Conservation (phyloP, 2,797 vertebrate genomes). For the Crax fasciolata region DNA sequence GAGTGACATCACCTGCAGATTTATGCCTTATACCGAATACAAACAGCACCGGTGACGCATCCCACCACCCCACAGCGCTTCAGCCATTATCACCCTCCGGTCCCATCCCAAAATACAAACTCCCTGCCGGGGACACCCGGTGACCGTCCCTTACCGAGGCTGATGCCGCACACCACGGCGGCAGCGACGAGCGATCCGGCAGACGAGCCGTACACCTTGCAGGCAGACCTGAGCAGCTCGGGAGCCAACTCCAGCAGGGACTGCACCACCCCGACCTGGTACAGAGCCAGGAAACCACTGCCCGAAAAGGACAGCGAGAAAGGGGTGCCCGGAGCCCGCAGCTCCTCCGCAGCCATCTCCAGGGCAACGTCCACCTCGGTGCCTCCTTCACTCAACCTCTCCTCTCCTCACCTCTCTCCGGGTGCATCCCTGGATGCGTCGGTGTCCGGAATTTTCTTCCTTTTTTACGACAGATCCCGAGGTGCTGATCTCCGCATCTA, state of each 20-base stretch:
- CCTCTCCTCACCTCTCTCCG: neutral
- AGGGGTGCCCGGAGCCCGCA: conserved; percentile 58
- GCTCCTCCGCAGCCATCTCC: conserved; percentile 31
- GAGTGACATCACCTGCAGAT: accelerated
- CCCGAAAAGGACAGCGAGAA: conserved; percentile 90
- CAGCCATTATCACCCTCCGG: neutral
- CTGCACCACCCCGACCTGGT: conserved; percentile 91
- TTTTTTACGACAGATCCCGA: neutral
- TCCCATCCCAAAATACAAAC: neutral
- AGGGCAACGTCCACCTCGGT: accelerated
- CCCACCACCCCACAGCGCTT: neutral
- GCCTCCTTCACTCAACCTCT: neutral
- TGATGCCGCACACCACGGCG: conserved; percentile 86
- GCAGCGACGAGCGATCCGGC: conserved; percentile 91
- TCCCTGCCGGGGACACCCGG: accelerated
- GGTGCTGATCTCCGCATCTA: neutral
- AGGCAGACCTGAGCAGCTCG: conserved; percentile 83
- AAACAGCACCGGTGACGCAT: neutral
- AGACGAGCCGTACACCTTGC: conserved; percentile 89
- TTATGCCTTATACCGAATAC: accelerated
- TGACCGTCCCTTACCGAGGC: conserved; percentile 78
- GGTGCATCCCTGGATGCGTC: neutral
- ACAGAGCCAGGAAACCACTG: conserved; percentile 91
- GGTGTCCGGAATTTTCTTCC: neutral
- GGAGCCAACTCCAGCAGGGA: conserved; percentile 87